Base-by-base conservation (phyloP, 2,888 invertebrate species). In the Saturnia pavonia region DNA sequence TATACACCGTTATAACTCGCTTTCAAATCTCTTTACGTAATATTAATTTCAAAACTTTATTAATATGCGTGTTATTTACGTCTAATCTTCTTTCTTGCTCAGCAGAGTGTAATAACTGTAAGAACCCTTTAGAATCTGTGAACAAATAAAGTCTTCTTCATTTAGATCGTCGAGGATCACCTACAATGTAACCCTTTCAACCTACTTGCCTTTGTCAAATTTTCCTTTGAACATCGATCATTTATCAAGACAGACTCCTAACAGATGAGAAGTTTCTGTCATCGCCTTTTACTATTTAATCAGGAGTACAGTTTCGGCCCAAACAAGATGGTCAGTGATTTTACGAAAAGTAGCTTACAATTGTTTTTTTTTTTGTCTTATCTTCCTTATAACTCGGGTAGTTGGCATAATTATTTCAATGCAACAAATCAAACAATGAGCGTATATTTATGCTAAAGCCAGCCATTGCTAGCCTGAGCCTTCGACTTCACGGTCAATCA, bases 81-180 rank as follows among this genome's bases (percentile, higher is more conserved):
- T 11, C 19, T 70, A 70, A 43, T 83, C 79, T 71, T 85, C 82
- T 70, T 84, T 85, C 67, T 82, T 83, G 74, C 80, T 87, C 34
- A 90, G 72, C n/a, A 91, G 74, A 19, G 90, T 88, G 72, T 85
- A 91, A 76, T 86, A 91, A 71, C 89, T 91, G 74, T 91, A 91
- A 0, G 91, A 83, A 14, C 89, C 90, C 75, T 88, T 91, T 3
- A 91, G 70, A 77, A 91, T 88, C 91, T 91, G 88, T 43, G 82
- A 89, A 74, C 71, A 75, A 72, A 78, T 69, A 73, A 57, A 27
- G 48, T 65, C 34, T 16, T 70, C 45, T 72, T 27, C 43, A 43
- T 69, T 69, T 40, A 22, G 11, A 57, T 27, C 25, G 25, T 45
- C 22, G 8, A 27, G 48, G 45, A 71, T 60, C 27, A 19, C 19